Percentiles rank a stretch among this genome's conserved stretches.
phyloP scores from a whole-genome alignment of 2,113 vertebrate species.

The Nibea coibor region DNA sequence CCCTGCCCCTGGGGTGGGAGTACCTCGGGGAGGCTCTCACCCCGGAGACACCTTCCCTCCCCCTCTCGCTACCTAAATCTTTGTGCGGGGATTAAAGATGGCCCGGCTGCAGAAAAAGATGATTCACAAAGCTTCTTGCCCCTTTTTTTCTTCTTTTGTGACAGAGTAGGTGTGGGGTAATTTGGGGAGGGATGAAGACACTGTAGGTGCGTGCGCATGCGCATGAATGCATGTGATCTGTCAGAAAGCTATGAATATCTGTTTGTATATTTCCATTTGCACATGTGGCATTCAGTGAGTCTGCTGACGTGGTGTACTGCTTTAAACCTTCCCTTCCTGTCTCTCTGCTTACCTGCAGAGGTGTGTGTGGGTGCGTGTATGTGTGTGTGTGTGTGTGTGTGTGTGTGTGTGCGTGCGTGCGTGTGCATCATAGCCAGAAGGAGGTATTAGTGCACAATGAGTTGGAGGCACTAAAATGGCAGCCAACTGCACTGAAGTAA shows the following conservation, averaged over 20 bases:
- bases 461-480: constrained; percentile 24
- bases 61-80: constrained; percentile 31
- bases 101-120: constrained; percentile 61
- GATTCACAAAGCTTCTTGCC: constrained; percentile 58
- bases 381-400: constrained; percentile 11
- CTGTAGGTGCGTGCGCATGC: constrained; percentile 20
- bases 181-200: constrained; percentile 6
- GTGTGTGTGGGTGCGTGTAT: constrained; percentile 10
- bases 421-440: not conserved
- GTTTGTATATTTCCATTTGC: constrained; percentile 19
- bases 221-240: not conserved
- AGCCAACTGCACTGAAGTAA: not conserved
- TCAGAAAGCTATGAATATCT: not conserved
- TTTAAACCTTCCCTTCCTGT: constrained; percentile 26
- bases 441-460: constrained; percentile 24
- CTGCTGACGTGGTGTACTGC: constrained; percentile 1
- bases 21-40: constrained; percentile 43
- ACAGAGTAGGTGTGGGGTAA: constrained; percentile 14
- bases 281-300: constrained; percentile 5
- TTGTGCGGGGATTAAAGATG: constrained; percentile 68
- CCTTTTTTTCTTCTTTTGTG: constrained; percentile 35
- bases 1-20: constrained; percentile 56
- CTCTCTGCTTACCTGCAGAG: constrained; percentile 13
- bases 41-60: constrained; percentile 30
- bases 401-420: constrained; percentile 5